Conservation (phyloP, 2,797 vertebrate genomes). For the Calcarius lapponicus region DNA sequence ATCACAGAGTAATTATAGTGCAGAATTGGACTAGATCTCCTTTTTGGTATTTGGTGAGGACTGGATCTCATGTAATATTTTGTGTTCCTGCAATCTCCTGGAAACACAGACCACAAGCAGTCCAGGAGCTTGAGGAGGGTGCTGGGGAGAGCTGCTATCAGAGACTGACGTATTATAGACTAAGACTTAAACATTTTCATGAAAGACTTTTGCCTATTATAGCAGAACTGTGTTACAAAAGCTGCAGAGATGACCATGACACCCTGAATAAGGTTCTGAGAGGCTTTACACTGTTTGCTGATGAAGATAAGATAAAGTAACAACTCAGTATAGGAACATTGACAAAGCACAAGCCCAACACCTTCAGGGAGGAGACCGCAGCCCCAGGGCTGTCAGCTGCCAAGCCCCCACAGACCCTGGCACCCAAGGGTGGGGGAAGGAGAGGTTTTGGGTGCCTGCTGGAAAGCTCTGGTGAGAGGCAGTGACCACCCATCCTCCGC, state of each 20-base stretch:
- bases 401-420: neutral
- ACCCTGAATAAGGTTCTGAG: neutral
- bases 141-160: neutral
- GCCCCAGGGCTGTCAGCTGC: rapidly evolving
- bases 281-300: neutral
- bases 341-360: neutral
- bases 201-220: neutral
- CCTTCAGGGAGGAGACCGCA: no score
- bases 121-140: neutral
- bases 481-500: neutral
- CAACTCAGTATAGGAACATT: neutral
- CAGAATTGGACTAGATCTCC: neutral
- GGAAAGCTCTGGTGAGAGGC: neutral
- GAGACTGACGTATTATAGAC: neutral
- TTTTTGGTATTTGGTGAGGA: neutral
- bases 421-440: no score
- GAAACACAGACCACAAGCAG: neutral
- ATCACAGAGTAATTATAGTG: neutral
- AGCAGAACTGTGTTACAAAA: neutral
- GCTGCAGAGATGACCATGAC: neutral
- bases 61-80: neutral
- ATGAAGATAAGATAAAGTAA: neutral
- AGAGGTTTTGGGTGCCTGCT: neutral
- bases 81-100: neutral
- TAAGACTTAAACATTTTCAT: neutral